Percentiles rank a stretch among this genome's conserved stretches.
Conservation (phyloP, 37 sponge, comb jelly and placozoan genomes). For the Eunapius fragilis region DNA sequence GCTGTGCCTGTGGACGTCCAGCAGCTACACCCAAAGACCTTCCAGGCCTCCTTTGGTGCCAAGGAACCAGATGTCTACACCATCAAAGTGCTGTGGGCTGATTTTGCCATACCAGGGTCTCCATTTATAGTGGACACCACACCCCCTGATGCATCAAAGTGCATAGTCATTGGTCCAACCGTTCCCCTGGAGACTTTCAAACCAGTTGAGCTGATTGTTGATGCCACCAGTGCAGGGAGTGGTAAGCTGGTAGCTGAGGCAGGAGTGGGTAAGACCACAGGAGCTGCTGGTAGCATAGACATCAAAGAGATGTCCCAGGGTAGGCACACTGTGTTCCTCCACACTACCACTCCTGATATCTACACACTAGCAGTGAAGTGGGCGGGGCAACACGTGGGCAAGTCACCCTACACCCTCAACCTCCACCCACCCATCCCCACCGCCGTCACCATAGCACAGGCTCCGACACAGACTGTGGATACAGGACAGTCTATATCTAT, state of each 20-base stretch:
- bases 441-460: conserved; percentile 16
- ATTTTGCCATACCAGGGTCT: conserved; percentile 57
- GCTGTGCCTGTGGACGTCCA: conserved; percentile 33
- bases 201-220: conserved; percentile 33
- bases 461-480: conserved; percentile 5
- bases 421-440: conserved; percentile 24
- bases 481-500: conserved; percentile 27
- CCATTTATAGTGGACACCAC: conserved; percentile 62
- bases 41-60: conserved; percentile 41
- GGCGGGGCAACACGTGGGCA: conserved; percentile 32
- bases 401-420: conserved; percentile 48
- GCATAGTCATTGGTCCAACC: conserved; percentile 24
- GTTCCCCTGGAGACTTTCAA: neutral
- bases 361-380: conserved; percentile 42
- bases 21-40: conserved; percentile 3
- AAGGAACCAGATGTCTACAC: conserved; percentile 45
- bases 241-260: neutral
- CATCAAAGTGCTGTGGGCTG: conserved; percentile 70
- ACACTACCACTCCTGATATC: conserved; percentile 18
- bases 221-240: conserved; percentile 24
- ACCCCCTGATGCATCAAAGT: conserved; percentile 57
- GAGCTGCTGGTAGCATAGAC: neutral
- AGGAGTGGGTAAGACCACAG: neutral
- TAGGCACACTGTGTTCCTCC: neutral
- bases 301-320: neutral